phyloP scores from a whole-genome alignment of 2,113 vertebrate species.

The Oplegnathus fasciatus region DNA sequence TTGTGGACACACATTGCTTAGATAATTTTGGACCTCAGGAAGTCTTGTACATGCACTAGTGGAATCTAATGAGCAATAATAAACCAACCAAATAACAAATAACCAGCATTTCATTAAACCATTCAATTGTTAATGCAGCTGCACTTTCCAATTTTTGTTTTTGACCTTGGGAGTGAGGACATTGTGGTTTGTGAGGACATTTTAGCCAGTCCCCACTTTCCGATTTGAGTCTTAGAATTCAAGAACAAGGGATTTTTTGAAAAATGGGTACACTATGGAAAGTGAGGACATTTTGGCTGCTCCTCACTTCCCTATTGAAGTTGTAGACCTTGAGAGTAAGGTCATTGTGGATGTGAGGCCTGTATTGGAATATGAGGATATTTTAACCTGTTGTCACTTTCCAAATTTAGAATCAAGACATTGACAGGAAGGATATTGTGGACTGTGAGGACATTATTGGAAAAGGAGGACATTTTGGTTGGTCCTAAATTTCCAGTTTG shows the following conservation, averaged over 20 bases:
- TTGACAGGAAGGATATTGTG: neutral
- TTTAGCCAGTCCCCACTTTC: neutral
- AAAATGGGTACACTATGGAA: neutral
- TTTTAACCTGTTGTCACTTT: neutral
- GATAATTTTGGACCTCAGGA: neutral
- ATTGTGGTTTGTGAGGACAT: neutral
- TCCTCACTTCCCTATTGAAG: neutral
- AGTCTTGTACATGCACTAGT: neutral
- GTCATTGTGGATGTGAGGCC: neutral
- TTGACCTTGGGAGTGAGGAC: neutral
- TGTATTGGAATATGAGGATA: neutral
- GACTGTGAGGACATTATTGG: neutral
- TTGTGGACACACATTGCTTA: neutral
- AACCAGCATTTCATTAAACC: neutral
- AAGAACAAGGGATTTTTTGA: neutral
- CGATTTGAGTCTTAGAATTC: neutral
- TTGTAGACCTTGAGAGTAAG: neutral
- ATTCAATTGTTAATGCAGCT: neutral
- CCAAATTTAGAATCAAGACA: neutral
- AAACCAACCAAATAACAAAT: neutral
- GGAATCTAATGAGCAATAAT: neutral
- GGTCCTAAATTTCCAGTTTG: too few species aligned
- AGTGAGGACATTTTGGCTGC: neutral
- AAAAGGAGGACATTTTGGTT: neutral
- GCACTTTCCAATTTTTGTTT: neutral